A percentile compares a stretch with the other conserved stretches of the same genome.
Conservation (phyloP, 2,888 invertebrate species). For the Odontomyia ornata region DNA sequence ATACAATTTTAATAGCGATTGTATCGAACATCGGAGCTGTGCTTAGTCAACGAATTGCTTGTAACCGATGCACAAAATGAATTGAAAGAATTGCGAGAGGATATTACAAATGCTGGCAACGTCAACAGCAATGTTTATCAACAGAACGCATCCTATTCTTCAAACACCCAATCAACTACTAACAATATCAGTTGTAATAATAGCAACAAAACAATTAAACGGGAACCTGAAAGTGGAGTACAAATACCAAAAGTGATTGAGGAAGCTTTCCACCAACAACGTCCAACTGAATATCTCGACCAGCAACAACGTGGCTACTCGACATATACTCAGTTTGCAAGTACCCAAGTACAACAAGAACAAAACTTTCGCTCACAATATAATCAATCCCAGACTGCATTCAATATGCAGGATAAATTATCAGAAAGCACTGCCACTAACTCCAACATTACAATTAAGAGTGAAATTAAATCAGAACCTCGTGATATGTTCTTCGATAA, state of each 20-base stretch:
- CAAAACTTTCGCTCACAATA: background rate
- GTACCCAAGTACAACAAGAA: slow-evolving; percentile 1
- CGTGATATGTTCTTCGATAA: slow-evolving; percentile 47
- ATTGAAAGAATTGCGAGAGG: slow-evolving; percentile 70
- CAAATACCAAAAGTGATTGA: slow-evolving; percentile 34
- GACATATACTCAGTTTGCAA: slow-evolving; percentile 2
- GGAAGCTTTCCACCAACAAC: slow-evolving; percentile 4
- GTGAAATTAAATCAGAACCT: slow-evolving; percentile 50
- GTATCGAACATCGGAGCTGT: slow-evolving; percentile 77
- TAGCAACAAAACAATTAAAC: slow-evolving; percentile 52
- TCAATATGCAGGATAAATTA: background rate
- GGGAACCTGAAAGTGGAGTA: slow-evolving; percentile 50
- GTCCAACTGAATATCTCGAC: background rate
- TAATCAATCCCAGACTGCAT: background rate
- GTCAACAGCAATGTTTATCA: slow-evolving; percentile 18
- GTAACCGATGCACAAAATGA: slow-evolving; percentile 76
- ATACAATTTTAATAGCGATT: slow-evolving; percentile 67
- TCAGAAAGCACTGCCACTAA: background rate
- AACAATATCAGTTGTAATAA: slow-evolving; percentile 42
- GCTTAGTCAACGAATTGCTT: slow-evolving; percentile 80
- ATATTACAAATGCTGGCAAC: slow-evolving; percentile 55
- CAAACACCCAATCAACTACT: background rate
- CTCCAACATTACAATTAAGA: slow-evolving; percentile 35
- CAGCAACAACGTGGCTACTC: slow-evolving; percentile 11
- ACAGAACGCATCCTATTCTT: background rate